phyloP scores from a whole-genome alignment of 2,797 vertebrate species.

The Rhinoraja longicauda region DNA sequence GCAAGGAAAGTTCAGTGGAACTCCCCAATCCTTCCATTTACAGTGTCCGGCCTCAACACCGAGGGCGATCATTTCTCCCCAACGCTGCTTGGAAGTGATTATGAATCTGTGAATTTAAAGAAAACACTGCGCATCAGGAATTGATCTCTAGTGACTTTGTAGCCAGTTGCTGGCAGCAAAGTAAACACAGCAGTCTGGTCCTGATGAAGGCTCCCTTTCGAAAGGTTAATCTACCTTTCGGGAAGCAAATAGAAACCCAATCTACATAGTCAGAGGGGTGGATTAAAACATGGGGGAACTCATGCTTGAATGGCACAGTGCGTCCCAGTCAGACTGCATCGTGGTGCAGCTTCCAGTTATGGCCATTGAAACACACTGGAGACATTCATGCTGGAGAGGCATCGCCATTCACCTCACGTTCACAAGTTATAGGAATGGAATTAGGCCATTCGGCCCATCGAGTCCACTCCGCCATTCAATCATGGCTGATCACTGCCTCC shows the following conservation, averaged over 20 bases:
- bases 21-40: slow-evolving; percentile 5
- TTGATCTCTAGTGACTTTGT: neutral
- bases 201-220: neutral
- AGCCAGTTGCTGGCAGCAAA: neutral
- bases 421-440: no score
- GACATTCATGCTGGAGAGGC: neutral
- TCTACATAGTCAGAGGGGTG: neutral
- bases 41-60: neutral
- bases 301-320: neutral
- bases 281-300: neutral
- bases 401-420: no score
- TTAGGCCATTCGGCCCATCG: no score
- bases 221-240: neutral
- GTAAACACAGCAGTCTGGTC: neutral
- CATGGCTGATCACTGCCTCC: no score
- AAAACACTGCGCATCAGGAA: neutral
- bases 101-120: neutral
- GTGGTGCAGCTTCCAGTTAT: neutral
- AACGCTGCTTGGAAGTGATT: neutral
- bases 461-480: no score
- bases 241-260: neutral
- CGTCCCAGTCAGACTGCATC: neutral
- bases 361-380: neutral
- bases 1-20: neutral
- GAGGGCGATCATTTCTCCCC: neutral